Conservation (phyloP, 2,113 vertebrate genomes). For the Diphyllodes magnificus region DNA sequence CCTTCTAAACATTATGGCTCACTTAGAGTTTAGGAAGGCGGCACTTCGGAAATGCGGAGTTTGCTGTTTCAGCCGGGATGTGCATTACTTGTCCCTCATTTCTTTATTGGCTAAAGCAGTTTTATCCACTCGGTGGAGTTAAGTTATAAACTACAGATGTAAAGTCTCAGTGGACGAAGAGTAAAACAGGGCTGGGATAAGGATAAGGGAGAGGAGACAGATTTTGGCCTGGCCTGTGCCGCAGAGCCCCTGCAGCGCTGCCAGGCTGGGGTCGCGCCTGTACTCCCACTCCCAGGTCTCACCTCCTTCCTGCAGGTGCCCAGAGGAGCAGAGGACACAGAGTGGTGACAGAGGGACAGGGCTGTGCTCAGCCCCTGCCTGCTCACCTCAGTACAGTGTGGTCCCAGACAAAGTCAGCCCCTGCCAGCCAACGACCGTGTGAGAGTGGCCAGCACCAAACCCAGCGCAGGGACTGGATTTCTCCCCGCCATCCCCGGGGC, state of each 20-base stretch:
- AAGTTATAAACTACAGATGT: background rate
- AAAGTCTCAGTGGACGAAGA: background rate
- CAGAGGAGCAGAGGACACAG: background rate
- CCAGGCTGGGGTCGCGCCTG: background rate
- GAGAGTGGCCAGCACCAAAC: background rate
- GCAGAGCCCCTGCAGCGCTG: fast-evolving
- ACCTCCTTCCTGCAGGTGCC: fast-evolving
- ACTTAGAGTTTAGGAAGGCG: slow-evolving; percentile 27
- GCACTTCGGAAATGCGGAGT: background rate
- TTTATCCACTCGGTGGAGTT: background rate
- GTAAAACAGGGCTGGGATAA: fast-evolving
- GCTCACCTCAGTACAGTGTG: fast-evolving
- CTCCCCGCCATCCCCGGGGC: background rate
- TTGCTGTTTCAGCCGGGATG: background rate
- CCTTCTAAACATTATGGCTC: slow-evolving; percentile 36
- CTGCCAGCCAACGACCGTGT: fast-evolving
- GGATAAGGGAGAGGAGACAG: background rate
- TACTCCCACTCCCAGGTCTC: fast-evolving
- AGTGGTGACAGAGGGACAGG: fast-evolving
- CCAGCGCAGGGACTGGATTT: background rate
- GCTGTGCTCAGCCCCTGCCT: background rate
- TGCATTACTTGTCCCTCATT: background rate
- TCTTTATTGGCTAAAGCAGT: background rate
- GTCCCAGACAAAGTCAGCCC: background rate
- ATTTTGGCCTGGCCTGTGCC: fast-evolving